Conservation (phyloP, 2,113 vertebrate species). For the Pangasianodon hypophthalmus region DNA sequence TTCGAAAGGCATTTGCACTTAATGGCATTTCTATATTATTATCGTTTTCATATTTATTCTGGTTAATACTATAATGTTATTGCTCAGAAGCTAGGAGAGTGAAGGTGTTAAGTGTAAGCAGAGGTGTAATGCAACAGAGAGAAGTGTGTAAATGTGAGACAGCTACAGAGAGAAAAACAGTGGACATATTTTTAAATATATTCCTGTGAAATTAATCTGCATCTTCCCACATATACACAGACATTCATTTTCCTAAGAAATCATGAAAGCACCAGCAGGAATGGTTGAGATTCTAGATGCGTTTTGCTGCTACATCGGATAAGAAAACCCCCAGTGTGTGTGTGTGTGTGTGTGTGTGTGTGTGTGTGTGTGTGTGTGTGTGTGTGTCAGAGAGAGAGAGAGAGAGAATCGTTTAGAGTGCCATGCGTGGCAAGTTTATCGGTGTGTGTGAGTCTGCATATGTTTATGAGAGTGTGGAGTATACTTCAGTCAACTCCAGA, state of each 20-base stretch:
- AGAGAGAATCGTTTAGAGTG: too few species aligned
- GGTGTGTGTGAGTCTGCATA: not conserved
- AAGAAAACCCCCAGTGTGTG: not conserved
- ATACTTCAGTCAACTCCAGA: not conserved
- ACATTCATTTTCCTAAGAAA: not conserved
- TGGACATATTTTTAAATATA: not conserved
- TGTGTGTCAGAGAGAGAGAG: too few species aligned
- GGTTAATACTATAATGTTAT: not conserved
- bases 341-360: not conserved
- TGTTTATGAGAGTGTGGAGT: not conserved
- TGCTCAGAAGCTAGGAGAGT: not conserved
- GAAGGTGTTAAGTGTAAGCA: not conserved
- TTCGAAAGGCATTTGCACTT: not conserved
- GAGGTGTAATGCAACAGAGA: not conserved
- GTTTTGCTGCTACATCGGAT: not conserved
- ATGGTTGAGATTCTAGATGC: not conserved
- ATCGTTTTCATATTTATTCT: not conserved
- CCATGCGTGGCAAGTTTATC: not conserved
- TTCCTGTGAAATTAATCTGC: constrained; percentile 9
- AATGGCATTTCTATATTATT: not conserved
- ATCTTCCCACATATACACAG: not conserved
- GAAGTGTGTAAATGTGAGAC: not conserved
- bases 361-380: not conserved
- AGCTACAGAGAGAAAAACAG: not conserved
- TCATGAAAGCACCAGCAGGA: not conserved